Evolutionary conservation across 2,888 invertebrate species (phyloP).

Genomic region (Phytoseiulus persimilis): DNA sequence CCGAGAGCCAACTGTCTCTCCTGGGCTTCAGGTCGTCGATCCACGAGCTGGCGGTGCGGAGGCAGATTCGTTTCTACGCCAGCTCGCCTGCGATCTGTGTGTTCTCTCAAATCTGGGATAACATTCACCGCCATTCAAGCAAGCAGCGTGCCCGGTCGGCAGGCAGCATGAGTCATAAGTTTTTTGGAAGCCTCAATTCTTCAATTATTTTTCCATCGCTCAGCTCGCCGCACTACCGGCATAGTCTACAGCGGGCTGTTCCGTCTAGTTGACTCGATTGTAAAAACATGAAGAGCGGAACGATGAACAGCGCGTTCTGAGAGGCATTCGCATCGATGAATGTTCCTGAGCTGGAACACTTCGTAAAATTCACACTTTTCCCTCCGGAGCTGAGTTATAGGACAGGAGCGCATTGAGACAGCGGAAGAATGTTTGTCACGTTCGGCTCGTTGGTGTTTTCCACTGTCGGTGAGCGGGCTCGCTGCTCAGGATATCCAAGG

Average conservation of each 20-base stretch:
- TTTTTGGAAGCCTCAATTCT: neutral
- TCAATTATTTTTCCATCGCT: conserved; percentile 5
- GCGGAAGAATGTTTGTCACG: no score
- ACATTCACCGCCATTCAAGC: neutral
- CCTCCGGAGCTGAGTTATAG: no score
- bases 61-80: neutral
- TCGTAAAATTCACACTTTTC: no score
- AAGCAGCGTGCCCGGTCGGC: neutral
- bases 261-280: neutral
- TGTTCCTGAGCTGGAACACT: neutral
- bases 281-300: neutral
- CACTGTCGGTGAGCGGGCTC: no score
- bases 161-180: neutral
- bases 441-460: no score
- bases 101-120: neutral
- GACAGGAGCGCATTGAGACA: no score
- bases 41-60: neutral
- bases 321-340: neutral
- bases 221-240: neutral
- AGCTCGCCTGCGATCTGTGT: neutral
- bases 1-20: neutral
- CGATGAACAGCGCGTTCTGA: neutral
- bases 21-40: neutral
- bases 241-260: neutral
- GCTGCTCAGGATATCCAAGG: no score